Base-by-base conservation (phyloP, 2,888 invertebrate genomes). In the Pasiphila rectangulata region DNA sequence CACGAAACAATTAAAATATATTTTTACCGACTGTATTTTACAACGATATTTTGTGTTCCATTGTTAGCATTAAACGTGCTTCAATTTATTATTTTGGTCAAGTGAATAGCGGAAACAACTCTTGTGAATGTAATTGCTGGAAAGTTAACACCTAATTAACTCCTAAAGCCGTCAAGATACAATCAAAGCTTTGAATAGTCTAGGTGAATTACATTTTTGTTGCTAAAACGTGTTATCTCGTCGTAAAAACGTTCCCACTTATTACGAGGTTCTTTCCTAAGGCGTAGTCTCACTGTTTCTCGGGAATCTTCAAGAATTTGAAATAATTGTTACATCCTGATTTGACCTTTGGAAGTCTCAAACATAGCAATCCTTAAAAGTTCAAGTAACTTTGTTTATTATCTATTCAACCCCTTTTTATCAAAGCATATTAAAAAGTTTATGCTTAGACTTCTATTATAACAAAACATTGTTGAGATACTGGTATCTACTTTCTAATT, bases 381-480 rank as follows among this genome's bases (percentile, higher is more conserved):
- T 49, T 48, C n/a, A 2, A 17, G 32, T 48, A 36, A 44, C 35
- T 44, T 16, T 23, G 20, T 48, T 40, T 25, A 29, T 52, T 52
- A 57, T 51, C 48, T 44, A 44, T 51, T 52, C 44, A 36, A 51
- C 37, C 41, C 51, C 54, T 54, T 54, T 50, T 34, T 41, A 50
- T 29, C 24, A 43, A 37, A 50, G 47, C 42, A 56, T 51, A 43
- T 51, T 54, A 50, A 53, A 53, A 55, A 57, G 53, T 54, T 56
- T 30, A 36, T 49, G 34, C 47, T 49, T 54, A 51, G 48, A 37
- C 48, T 55, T 55, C 46, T 51, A 54, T 52, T 52, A 35, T 29
- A 43, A 48, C 39, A 48, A 52, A 55, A 54, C 54, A 53, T 38
- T 57, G 57, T 55, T 55, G 43, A 46, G 57, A 51, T 55, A 51